Evolutionary conservation across 2,797 vertebrate species (phyloP).

Genomic region (Trichosurus vulpecula): DNA sequence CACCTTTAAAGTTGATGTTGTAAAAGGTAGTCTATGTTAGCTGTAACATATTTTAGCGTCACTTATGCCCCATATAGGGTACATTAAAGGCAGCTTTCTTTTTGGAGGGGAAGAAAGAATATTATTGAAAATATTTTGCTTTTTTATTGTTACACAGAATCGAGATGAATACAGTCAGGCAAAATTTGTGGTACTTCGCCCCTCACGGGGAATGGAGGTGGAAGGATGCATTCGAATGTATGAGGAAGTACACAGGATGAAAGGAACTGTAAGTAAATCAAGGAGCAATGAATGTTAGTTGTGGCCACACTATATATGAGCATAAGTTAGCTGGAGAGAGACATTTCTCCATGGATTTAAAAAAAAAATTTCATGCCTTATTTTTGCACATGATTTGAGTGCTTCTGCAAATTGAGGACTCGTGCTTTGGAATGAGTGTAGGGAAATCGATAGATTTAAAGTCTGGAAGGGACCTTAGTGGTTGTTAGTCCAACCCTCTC

Average conservation of each 20-base stretch:
- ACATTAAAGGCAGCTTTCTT: neutral
- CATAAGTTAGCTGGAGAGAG: neutral
- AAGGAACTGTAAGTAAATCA: conserved; percentile 86
- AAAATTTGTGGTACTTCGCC: conserved; percentile 78
- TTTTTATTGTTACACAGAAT: neutral
- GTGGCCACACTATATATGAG: neutral
- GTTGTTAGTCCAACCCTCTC: neutral
- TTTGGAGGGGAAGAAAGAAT: neutral
- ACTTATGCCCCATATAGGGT: neutral
- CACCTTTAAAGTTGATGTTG: neutral
- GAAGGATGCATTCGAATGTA: conserved; percentile 90
- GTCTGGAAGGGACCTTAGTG: neutral
- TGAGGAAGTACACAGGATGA: conserved; percentile 87
- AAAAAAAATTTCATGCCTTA: neutral
- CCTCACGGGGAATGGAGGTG: conserved; percentile 86
- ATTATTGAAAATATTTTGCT: neutral
- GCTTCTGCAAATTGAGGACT: neutral
- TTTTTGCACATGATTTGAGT: neutral
- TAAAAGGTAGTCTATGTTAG: neutral
- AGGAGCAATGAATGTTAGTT: neutral
- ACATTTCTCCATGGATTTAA: neutral
- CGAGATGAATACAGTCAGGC: conserved; percentile 53
- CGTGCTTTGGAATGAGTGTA: neutral
- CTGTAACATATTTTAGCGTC: neutral
- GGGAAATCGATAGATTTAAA: neutral